Conservation (phyloP, 1,140 invertebrate genomes). For the Cydia amplana region DNA sequence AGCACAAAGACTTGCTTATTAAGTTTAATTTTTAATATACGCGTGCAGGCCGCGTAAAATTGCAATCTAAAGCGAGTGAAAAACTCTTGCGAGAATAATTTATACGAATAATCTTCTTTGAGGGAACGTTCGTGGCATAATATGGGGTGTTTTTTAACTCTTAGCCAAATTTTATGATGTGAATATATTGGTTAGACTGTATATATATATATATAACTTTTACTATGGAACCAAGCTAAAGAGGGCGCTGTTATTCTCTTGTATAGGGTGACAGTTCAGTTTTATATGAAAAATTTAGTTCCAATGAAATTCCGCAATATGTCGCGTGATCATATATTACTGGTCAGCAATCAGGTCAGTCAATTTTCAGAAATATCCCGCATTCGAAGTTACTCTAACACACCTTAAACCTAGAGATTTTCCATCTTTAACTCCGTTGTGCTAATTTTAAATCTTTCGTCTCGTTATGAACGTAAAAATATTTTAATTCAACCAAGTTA, state of each 20-base stretch:
- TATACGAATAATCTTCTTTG: conserved; percentile 36
- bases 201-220: too few species aligned
- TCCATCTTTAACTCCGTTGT: not conserved
- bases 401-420: not conserved
- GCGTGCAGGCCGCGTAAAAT: conserved; percentile 65
- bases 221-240: too few species aligned
- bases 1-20: conserved; percentile 64
- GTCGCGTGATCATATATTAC: too few species aligned
- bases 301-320: too few species aligned
- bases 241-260: too few species aligned
- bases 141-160: not conserved
- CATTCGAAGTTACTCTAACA: too few species aligned
- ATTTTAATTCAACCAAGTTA: conserved; percentile 42
- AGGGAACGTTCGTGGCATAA: not conserved
- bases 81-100: conserved; percentile 42
- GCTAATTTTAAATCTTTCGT: not conserved
- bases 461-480: conserved; percentile 31
- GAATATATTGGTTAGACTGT: too few species aligned
- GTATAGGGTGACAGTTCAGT: too few species aligned
- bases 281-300: too few species aligned
- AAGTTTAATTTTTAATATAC: conserved; percentile 75
- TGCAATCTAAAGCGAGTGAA: conserved; percentile 56
- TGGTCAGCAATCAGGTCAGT: too few species aligned
- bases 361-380: too few species aligned
- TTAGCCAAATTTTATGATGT: not conserved